These are phyloP conservation scores for Theodoxus fluviatilis DNA, from an alignment of 2,888 invertebrate species.

Conservation along the genomic window DNA sequence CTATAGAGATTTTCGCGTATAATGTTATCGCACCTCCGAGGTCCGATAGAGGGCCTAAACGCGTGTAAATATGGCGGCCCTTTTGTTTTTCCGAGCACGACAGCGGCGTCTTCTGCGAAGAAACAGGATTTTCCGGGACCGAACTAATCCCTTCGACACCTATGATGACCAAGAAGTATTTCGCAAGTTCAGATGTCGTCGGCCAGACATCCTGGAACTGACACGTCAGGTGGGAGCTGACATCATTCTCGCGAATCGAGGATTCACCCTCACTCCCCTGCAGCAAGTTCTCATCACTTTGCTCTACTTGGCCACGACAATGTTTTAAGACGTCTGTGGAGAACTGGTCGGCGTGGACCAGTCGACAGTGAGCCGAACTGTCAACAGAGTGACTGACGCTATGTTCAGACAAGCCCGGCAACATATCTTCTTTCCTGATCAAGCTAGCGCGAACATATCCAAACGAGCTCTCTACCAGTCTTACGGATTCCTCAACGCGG, in stretches of 20 bases:
- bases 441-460: constrained; percentile 16
- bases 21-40: too few species aligned
- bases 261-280: constrained; percentile 16
- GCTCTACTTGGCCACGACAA: constrained; percentile 15
- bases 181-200: neutral
- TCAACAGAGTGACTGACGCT: constrained; percentile 8
- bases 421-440: constrained; percentile 19
- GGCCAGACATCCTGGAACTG: constrained; percentile 15
- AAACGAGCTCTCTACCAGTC: constrained; percentile 16
- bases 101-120: too few species aligned
- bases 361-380: constrained; percentile 16
- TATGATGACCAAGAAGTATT: constrained; percentile 16
- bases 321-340: constrained; percentile 18
- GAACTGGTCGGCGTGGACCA: constrained; percentile 15
- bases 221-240: constrained; percentile 12
- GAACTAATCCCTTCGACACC: neutral
- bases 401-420: constrained; percentile 15
- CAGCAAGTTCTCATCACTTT: constrained; percentile 16
- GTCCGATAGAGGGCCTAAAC: too few species aligned
- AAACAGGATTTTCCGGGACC: too few species aligned
- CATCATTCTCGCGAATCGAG: constrained; percentile 13
- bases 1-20: too few species aligned
- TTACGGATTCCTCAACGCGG: constrained; percentile 15
- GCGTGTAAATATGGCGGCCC: too few species aligned
- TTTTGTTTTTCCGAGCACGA: too few species aligned